phyloP scores from a whole-genome alignment of 1,140 invertebrate genomes.

The Pseudachorutes palmiensis region DNA sequence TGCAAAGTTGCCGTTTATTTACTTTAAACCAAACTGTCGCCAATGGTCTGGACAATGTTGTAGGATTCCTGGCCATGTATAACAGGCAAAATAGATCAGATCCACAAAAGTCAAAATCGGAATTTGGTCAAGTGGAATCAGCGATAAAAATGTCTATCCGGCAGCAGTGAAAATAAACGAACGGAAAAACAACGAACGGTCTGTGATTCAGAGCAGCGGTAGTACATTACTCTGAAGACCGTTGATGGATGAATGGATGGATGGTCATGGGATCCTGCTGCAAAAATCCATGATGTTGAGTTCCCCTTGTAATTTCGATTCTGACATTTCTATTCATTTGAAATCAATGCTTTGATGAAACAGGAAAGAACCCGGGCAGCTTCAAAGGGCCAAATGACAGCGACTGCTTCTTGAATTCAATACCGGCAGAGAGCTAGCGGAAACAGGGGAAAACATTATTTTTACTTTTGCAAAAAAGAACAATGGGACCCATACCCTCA shows the following conservation, averaged over 20 bases:
- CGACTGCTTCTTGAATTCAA: not conserved
- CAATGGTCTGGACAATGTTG: too few relatives aligned
- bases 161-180: not conserved
- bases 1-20: too few relatives aligned
- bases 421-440: conserved; percentile 5
- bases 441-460: conserved; percentile 9
- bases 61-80: too few relatives aligned
- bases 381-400: not conserved
- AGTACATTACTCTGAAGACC: not conserved
- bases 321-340: conserved; percentile 3
- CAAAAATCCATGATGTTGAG: not conserved
- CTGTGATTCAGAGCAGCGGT: not conserved
- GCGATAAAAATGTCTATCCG: not conserved
- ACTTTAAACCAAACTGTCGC: too few relatives aligned
- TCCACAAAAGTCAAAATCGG: not conserved
- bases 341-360: not conserved
- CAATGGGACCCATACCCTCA: not conserved
- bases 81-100: not conserved
- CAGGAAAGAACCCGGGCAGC: not conserved
- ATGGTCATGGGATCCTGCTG: not conserved
- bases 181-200: not conserved
- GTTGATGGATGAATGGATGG: not conserved
- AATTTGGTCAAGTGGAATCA: conserved; percentile 6
- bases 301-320: not conserved
- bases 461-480: not conserved